These are phyloP conservation scores for Arge pagana DNA, from an alignment of 2,888 invertebrate species.

Conservation along the genomic window DNA sequence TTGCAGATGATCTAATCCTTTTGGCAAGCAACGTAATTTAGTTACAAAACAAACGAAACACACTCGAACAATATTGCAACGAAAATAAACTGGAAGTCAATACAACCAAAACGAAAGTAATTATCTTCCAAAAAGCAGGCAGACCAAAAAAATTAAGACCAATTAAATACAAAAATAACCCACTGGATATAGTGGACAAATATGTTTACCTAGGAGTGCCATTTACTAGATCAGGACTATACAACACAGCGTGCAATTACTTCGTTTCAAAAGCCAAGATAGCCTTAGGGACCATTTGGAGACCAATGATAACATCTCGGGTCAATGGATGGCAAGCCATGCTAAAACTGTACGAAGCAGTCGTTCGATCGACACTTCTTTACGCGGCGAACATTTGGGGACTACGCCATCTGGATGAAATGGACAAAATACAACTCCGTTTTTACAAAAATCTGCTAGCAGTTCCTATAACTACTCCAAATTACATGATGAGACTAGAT, in stretches of 20 bases:
- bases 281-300: slow-evolving; percentile 19
- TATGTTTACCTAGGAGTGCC: slow-evolving; percentile 26
- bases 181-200: slow-evolving; percentile 8
- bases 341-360: slow-evolving; percentile 12
- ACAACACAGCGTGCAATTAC: background rate
- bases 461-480: slow-evolving; percentile 10
- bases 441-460: slow-evolving; percentile 10
- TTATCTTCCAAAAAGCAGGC: slow-evolving; percentile 1
- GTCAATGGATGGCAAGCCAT: slow-evolving; percentile 13
- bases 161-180: background rate
- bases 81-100: slow-evolving; percentile 12
- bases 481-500: slow-evolving; percentile 17
- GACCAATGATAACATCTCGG: slow-evolving; percentile 3
- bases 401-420: background rate
- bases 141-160: background rate
- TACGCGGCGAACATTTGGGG: slow-evolving; percentile 16
- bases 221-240: slow-evolving; percentile 19
- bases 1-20: slow-evolving; percentile 20
- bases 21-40: slow-evolving; percentile 2
- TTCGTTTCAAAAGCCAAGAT: slow-evolving; percentile 13
- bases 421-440: slow-evolving; percentile 7
- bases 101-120: slow-evolving; percentile 15
- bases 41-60: slow-evolving; percentile 4
- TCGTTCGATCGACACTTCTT: slow-evolving; percentile 2
- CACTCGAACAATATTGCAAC: slow-evolving; percentile 12